Base-by-base conservation (phyloP, 2,113 vertebrate species). In the Vulpes ferrilata region DNA sequence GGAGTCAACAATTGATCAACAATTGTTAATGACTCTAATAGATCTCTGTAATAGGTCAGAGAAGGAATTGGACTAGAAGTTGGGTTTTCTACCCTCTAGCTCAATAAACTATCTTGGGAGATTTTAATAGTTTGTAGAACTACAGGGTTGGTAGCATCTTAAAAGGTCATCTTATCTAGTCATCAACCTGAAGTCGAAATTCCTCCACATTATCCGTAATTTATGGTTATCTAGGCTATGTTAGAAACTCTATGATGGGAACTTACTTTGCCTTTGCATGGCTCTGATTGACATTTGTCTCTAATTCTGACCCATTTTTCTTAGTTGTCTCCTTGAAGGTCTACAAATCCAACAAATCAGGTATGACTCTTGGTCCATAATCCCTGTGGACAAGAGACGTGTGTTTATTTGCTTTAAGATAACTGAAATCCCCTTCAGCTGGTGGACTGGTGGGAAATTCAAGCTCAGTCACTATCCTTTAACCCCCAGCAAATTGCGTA, bases 361-460 rank as follows among this genome's bases (percentile, higher is more conserved):
- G 3, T 57, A 69, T 92, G 73, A 53, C 55, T 85, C 55, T 83
- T 16, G 62, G 30, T 83, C 84, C 30, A 64, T 79, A 87, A 73
- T 86, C 30, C 16, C 89, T 35, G n/a, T 43, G 38, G 38, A 81
- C 38, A 55, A 90, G 23, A 93, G 93, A 89, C 3, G 30, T 32
- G 5, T n/a, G n/a, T 91, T 85, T 86, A 74, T 88, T 91, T 92
- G 60, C 84, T 87, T 92, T 83, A 83, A 89, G 53, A 60, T 59
- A 85, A 55, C 38, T 55, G 59, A 86, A 95, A 96, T 82, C 48
- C 8, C 55, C 35, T 90, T 80, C n/a, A 88, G 30, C 9, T 76
- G 60, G 9, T 64, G 17, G 62, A 94, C 11, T 60, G 51, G 69
- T 89, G 12, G 55, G 25, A 89, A 67, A 83, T 67, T 90, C 57